Evolutionary conservation across 53 echinoderm and acorn worm genomes (phyloP), one percentile per base, ranked within the genome.

Genomic region (Glandiceps talaboti): DNA sequence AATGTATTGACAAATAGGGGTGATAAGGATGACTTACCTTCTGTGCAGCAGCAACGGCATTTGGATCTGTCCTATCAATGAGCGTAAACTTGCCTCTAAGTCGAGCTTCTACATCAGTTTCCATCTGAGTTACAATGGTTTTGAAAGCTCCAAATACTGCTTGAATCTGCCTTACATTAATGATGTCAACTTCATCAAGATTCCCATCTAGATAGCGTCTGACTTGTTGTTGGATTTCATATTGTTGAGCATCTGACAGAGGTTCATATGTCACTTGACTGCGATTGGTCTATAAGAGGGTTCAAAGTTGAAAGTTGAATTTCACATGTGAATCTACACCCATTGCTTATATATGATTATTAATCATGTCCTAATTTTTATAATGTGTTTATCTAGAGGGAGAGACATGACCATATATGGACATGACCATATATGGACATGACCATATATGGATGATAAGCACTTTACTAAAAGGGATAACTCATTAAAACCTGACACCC

Each of bases 231-330:
- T 90, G 76, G 73, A 96, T 86, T 33, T 96, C 93, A 76, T 85
- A 45, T 32, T 85, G 85, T 77, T 96, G 97, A 32, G 97, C 84
- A 75, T 89, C 91, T n/a, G 97, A 96, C 29, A 96, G 83, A 0
- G 92, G 87, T 82, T 96, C 97, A 27, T 96, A 96, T 28, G 88
- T 96, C 77, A 96, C 91, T 31, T 93, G 93, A 32, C 92, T 91
- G 20, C 97, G 80, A 85, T 94, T 95, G 73, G 96, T 92, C 96
- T 92, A 77, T 6, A 83, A 28, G 26, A 76, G 74, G 25, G 27
- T 73, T 12, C 26, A 33, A 80, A 64, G 28, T 1, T n/a, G n/a
- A n/a, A n/a, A n/a, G n/a, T n/a, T n/a, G n/a, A n/a, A n/a, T n/a
- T n/a, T n/a, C n/a, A n/a, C n/a, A n/a, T n/a, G n/a, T n/a, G n/a